Base-by-base conservation (phyloP, 2,113 vertebrate genomes). In the Periophthalmus modestus region DNA sequence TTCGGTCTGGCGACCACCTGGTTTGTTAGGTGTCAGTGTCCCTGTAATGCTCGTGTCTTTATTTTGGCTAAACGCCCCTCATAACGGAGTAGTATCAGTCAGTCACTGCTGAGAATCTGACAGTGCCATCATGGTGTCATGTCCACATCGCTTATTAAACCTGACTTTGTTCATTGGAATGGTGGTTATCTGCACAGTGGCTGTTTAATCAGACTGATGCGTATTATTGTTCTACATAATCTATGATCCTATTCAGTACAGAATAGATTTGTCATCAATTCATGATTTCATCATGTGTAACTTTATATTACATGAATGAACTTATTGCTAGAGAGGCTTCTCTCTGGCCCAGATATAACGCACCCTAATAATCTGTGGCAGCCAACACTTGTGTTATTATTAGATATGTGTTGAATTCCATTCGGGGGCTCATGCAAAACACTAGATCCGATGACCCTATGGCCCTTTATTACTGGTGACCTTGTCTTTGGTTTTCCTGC, bases 321-420 rank as follows among this genome's bases (percentile, higher is more conserved):
- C 52, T 2, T 10, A n/a, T n/a, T 21, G 6, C 7, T 57, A 71
- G 69, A 48, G 11, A 3, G 3, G 18, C 69, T 67, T 69, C 21
- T 33, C 66, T 10, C 19, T 61, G 80, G 54, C 62, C 69, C 61
- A 61, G 68, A 70, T 87, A 28, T 72, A 68, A n/a, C 4, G 57
- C 72, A 34, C 10, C 43, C n/a, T 69, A 74, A 83, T 71, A 68
- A 23, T 80, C 83, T 70, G 69, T 85, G 82, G 83, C 75, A 71
- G 74, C 50, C 69, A 77, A 71, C 78, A 71, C 68, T 62, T 72
- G 11, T 83, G 79, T 82, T 87, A 86, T 86, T 85, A 77, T 86
- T 75, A 80, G 71, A 81, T 74, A 68, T 69, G 72, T 73, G 74
- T 78, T 67, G 79, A 74, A 19, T 68, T 50, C 74, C 73, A 34